Evolutionary conservation across 2,888 invertebrate species (phyloP).

Genomic region (Catocala sponsa): DNA sequence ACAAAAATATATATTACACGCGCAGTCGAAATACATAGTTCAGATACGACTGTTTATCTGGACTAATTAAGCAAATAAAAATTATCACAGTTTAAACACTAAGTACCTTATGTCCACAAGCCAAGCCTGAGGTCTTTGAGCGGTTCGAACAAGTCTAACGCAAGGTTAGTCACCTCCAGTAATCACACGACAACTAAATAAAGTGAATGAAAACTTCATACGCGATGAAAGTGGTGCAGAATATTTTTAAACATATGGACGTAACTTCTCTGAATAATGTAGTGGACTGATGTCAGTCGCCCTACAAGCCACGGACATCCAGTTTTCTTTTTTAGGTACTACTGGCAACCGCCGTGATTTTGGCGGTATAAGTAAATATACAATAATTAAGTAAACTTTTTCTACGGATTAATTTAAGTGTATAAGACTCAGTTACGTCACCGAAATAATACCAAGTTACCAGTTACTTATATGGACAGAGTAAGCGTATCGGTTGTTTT

Average conservation of each 20-base stretch:
- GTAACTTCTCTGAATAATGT: conserved; percentile 5
- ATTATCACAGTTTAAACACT: conserved; percentile 13
- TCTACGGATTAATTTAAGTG: background rate
- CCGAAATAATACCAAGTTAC: conserved; percentile 18
- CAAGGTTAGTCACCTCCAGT: background rate
- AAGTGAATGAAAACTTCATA: too few relatives aligned
- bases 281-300: conserved; percentile 22
- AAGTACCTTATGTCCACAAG: background rate
- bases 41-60: conserved; percentile 6
- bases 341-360: conserved; percentile 7
- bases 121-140: background rate
- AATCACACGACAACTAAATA: too few relatives aligned
- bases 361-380: conserved; percentile 5
- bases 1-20: too few relatives aligned
- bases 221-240: too few relatives aligned
- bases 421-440: conserved; percentile 1
- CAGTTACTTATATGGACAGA: background rate
- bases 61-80: conserved; percentile 14
- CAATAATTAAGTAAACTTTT: conserved; percentile 1
- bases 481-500: conserved; percentile 22
- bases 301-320: conserved; percentile 26
- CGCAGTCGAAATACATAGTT: conserved; percentile 8
- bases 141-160: background rate
- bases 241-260: background rate
- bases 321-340: conserved; percentile 32